Evolutionary conservation across 2,113 vertebrate species (phyloP).

Genomic region (Ammodytes marinus): DNA sequence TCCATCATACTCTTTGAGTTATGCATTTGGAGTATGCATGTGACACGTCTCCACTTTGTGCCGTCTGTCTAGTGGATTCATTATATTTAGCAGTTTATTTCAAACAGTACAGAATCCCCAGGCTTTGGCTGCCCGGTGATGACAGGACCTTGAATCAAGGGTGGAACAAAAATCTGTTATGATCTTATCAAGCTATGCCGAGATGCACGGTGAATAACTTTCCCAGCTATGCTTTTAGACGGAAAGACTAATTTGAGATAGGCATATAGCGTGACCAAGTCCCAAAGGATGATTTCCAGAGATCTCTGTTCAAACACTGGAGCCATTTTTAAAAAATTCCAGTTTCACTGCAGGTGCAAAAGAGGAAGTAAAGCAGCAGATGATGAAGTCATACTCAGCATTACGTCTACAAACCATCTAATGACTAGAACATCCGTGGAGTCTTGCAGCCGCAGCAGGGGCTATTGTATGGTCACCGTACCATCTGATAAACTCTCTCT

Average conservation of each 20-base stretch:
- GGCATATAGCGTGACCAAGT: constrained; percentile 39
- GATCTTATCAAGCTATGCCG: constrained; percentile 15
- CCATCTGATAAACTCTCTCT: constrained; percentile 33
- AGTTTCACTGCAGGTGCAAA: constrained; percentile 58
- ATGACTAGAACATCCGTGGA: constrained; percentile 39
- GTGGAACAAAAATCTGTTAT: neutral
- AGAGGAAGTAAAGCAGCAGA: constrained; percentile 37
- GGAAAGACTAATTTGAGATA: neutral
- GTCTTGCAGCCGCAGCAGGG: constrained; percentile 40
- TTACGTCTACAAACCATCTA: neutral
- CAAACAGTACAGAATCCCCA: constrained; percentile 10
- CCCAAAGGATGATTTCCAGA: constrained; percentile 41
- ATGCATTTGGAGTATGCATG: neutral
- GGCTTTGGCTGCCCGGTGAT: neutral
- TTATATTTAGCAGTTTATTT: constrained; percentile 14
- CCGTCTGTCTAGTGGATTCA: neutral
- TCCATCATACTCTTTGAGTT: neutral
- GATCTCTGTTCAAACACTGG: constrained; percentile 50
- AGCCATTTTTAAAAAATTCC: constrained; percentile 24
- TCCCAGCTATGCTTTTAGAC: constrained; percentile 20
- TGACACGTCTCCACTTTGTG: neutral
- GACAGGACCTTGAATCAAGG: neutral
- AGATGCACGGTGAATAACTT: constrained; percentile 24
- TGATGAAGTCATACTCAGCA: constrained; percentile 60
- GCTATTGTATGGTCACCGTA: constrained; percentile 9